Conservation (phyloP, 2,888 invertebrate genomes). For the Netelia melanura region DNA sequence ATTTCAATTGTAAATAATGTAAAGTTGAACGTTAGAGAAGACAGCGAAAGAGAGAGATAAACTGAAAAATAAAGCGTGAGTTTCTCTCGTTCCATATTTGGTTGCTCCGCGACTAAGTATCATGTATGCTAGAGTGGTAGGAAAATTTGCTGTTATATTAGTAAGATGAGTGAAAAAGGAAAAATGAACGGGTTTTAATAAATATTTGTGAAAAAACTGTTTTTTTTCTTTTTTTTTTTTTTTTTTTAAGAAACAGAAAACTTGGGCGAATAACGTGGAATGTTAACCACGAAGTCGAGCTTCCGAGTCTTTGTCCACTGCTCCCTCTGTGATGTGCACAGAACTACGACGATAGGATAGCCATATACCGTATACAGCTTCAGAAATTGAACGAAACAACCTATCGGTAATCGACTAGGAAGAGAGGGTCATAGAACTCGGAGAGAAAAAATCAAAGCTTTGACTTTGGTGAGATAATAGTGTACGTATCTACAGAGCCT, state of each 20-base stretch:
- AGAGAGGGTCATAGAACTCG: not conserved
- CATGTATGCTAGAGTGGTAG: conserved; percentile 19
- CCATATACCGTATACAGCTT: not conserved
- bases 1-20: conserved; percentile 70
- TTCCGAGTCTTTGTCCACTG: conserved; percentile 33
- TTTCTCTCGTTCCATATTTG: conserved; percentile 41
- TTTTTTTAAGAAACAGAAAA: conserved; percentile 1
- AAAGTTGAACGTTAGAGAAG: conserved; percentile 57
- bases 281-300: conserved; percentile 2
- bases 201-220: conserved; percentile 28
- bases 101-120: conserved; percentile 34
- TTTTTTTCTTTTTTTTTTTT: not conserved
- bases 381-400: not conserved
- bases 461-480: conserved; percentile 57
- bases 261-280: not conserved
- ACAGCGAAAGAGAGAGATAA: conserved; percentile 29
- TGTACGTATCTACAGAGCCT: conserved; percentile 62
- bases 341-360: conserved; percentile 27
- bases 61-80: conserved; percentile 34
- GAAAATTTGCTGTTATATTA: conserved; percentile 37
- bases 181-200: conserved; percentile 20
- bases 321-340: not conserved
- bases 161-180: conserved; percentile 29
- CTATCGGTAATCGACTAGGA: not conserved
- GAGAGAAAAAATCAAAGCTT: conserved; percentile 24